Evolutionary conservation across 2,113 vertebrate species (phyloP), one percentile per base, ranked within the genome.

Genomic region (Carassius carassius): DNA sequence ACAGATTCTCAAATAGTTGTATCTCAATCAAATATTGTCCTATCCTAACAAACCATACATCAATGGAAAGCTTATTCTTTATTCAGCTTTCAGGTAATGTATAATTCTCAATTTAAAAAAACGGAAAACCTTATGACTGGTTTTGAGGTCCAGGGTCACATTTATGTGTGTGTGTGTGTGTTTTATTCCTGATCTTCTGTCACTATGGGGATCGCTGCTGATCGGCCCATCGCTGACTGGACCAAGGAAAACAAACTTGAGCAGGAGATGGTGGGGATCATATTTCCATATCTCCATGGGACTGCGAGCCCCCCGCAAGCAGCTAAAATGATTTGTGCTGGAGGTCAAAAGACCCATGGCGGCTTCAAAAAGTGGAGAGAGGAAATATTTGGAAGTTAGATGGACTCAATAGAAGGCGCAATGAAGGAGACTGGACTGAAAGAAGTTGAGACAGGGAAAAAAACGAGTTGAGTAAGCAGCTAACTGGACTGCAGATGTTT

Each of bases 251-350:
- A 94, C 95, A 96, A 95, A 90, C 77, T 90, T 87, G 91, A 88
- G 92, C 84, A 91, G 94, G 76, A 86, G 92, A 94, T 94, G 96
- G 91, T 93, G 90, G 92, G 94, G 96, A 98, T 99, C 96, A 92
- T 92, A 94, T 98, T 99, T 97, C 97, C 92, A 90, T 83, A 92
- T 91, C 85, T 92, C 92, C 90, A 92, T 85, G 90, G 83, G 78
- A 44, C 78, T 23, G 83, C 19, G 92, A 90, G 92, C 91, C 92
- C 94, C 94, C 93, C 93, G 94, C 92, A 77, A 91, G 94, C 90
- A 92, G 89, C 92, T 92, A 95, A 93, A 92, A 95, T 98, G 97
- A 98, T 98, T 98, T 99, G 97, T 98, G 96, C 95, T 95, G 84
- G 84, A 92, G 94, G 96, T 97, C 95, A 92, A 92, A 93, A 96